Evolutionary conservation across 2,797 vertebrate species (phyloP).

Genomic region (Esox lucius): DNA sequence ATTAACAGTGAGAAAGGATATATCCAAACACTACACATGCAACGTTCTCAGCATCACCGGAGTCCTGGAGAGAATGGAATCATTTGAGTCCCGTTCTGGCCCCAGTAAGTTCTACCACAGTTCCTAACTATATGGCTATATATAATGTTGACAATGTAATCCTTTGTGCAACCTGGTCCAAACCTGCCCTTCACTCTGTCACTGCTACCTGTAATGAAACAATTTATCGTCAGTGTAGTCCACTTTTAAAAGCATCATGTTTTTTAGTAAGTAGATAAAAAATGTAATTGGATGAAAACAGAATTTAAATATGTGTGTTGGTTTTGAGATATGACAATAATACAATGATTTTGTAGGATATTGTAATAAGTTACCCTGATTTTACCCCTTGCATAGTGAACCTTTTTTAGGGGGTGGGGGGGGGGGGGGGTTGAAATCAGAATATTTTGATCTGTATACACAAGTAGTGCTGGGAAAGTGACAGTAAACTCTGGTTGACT

Average conservation of each 20-base stretch:
- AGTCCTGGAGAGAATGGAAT: neutral
- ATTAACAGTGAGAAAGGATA: neutral
- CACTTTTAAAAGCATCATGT: neutral
- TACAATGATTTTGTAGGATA: too few relatives aligned
- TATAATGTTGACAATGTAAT: neutral
- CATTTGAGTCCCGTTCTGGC: neutral
- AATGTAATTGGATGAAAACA: neutral
- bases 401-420: neutral
- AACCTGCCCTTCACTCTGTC: neutral
- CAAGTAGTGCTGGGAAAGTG: too few relatives aligned
- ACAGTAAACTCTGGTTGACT: too few relatives aligned
- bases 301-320: neutral
- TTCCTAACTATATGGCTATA: neutral
- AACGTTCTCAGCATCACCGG: constrained; percentile 43
- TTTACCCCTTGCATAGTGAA: neutral
- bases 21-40: constrained; percentile 46
- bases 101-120: neutral
- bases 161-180: neutral
- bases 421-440: too few relatives aligned
- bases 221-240: neutral
- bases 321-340: too few relatives aligned
- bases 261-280: too few relatives aligned
- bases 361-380: neutral
- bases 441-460: too few relatives aligned
- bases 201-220: neutral